Evolutionary conservation across 1,140 invertebrate genomes (phyloP), one percentile per base, ranked within the genome.

Genomic region (Pomphorhynchus laevis): DNA sequence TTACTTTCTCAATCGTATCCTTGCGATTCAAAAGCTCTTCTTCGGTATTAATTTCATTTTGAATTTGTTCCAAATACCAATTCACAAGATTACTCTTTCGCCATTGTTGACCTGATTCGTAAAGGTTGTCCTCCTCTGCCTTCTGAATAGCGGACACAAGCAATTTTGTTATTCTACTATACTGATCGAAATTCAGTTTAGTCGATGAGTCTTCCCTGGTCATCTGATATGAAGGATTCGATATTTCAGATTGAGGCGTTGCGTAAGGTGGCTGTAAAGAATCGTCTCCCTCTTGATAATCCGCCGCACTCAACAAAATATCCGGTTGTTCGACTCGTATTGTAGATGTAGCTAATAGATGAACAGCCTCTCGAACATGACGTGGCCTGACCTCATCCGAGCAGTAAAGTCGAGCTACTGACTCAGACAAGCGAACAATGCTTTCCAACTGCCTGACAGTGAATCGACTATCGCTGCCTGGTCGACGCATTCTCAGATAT

Each of bases 381-480:
- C 69, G 69, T 1, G 67, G 60, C 5, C 66, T 64, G 47, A 91
- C 80, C 52, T 72, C 68, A 45, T 82, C 74, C 42, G 67, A 68
- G 55, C 84, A 95, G 56, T 89, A 71, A 60, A 98, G 67, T 54
- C 82, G 71, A 24, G 89, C 84, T 64, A 89, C 71, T 9, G 72
- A 79, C 61, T 98, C 89, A 4, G 80, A 75, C 9, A 98, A 61
- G 22, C 86, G 70, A 48, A 98, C 70, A 66, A 98, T 70, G 50
- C 76, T 86, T 60, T 98, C 89, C 36, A 98, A 61, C 53, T 98
- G 86, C n/a, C 89, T 63, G n/a, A 95, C 86, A 0, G 86, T 95
- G 41, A 93, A 84, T 8, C 8, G 35, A 3, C 50, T 47, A 48
- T 5, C 62, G 57, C 12, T 56, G 60, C 16, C 72, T 71, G 35